Percentiles rank a stretch among this genome's conserved stretches.
phyloP scores from a whole-genome alignment of 1,140 invertebrate species.

The Coptotermes formosanus region DNA sequence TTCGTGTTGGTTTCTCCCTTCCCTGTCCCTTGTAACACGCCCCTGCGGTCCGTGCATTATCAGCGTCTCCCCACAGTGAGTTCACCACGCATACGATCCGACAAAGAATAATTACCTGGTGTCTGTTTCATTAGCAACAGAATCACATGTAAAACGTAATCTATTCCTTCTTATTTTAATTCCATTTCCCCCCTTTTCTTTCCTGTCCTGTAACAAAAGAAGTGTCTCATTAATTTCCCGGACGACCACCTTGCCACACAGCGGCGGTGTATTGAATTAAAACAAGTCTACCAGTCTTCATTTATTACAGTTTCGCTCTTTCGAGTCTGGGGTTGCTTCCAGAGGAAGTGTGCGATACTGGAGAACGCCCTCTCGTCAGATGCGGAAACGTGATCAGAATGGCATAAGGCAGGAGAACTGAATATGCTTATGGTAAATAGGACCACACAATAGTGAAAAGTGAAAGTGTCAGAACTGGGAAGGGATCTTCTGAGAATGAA shows the following conservation, averaged over 20 bases:
- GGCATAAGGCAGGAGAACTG: too few relatives aligned
- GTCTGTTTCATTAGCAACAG: not conserved
- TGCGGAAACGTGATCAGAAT: too few relatives aligned
- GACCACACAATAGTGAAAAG: too few relatives aligned
- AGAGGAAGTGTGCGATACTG: too few relatives aligned
- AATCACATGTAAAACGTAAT: not conserved
- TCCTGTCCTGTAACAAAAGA: slow-evolving; percentile 1
- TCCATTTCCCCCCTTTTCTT: not conserved
- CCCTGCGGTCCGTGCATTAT: too few relatives aligned
- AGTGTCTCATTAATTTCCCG: not conserved
- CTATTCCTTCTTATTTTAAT: too few relatives aligned
- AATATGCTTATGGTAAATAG: too few relatives aligned
- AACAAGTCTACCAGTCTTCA: slow-evolving; percentile 10
- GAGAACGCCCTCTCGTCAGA: too few relatives aligned
- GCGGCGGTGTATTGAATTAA: not conserved
- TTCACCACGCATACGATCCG: not conserved
- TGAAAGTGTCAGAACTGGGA: too few relatives aligned
- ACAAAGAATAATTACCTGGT: not conserved
- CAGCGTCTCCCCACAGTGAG: not conserved
- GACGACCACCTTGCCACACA: not conserved
- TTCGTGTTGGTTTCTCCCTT: not conserved
- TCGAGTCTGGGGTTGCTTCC: not conserved
- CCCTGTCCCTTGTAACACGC: not conserved
- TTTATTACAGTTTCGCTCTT: not conserved
- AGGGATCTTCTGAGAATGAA: too few relatives aligned